Percentiles rank a stretch among this genome's conserved stretches.
Conservation (phyloP, 2,888 invertebrate species). For the Oasisia sp. region DNA sequence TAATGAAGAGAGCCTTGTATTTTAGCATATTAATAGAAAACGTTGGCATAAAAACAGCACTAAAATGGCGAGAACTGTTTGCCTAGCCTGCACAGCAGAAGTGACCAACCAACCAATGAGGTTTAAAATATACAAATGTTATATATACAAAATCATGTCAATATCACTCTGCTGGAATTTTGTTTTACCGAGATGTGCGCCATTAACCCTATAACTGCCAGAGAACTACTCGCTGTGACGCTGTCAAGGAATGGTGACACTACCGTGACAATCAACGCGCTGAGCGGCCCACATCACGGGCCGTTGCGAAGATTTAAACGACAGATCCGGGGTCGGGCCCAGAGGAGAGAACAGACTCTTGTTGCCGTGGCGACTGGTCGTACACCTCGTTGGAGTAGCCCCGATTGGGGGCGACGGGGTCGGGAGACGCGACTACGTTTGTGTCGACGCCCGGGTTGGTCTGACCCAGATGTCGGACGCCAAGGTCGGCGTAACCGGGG, state of each 20-base stretch:
- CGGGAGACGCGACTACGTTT: not conserved
- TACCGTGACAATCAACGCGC: not conserved
- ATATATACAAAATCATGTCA: not conserved
- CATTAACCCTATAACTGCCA: not conserved
- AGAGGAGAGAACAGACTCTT: not conserved
- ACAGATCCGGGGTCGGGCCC: not conserved
- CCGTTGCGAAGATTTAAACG: not conserved
- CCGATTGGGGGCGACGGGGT: not conserved
- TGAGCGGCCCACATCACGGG: too few relatives aligned
- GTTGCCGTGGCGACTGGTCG: constrained; percentile 17
- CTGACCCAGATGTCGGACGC: constrained; percentile 19
- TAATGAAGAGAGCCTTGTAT: not conserved
- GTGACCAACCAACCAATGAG: not conserved
- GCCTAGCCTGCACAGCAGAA: not conserved
- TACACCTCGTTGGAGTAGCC: not conserved
- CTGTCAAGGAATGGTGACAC: not conserved
- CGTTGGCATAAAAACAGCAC: not conserved
- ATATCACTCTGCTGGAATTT: not conserved
- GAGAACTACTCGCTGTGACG: not conserved
- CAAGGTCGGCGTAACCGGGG: constrained; percentile 23
- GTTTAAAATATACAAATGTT: not conserved
- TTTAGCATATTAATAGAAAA: not conserved
- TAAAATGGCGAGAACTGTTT: not conserved
- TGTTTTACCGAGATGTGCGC: not conserved
- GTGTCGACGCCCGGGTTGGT: constrained; percentile 20